Evolutionary conservation across 2,888 invertebrate genomes (phyloP).

Genomic region (Troilus luridus): DNA sequence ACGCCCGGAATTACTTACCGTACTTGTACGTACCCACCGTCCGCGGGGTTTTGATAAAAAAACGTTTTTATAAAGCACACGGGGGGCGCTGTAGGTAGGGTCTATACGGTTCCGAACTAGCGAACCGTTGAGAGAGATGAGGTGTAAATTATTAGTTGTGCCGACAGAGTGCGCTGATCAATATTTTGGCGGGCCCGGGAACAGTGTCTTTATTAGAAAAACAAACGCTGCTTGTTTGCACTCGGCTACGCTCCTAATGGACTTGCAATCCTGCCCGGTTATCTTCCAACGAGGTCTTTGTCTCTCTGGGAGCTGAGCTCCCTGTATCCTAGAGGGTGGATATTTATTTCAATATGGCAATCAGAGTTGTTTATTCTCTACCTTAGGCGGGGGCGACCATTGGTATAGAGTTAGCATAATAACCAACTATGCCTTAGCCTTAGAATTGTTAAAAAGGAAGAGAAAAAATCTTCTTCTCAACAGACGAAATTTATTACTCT

Average conservation of each 20-base stretch:
- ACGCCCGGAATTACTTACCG: background rate
- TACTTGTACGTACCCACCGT: background rate
- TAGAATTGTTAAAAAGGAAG: too few species aligned
- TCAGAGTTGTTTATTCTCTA: background rate
- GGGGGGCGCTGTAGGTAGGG: background rate
- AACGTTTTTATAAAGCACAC: background rate
- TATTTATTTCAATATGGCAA: background rate
- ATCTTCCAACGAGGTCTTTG: background rate
- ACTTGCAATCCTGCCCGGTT: background rate
- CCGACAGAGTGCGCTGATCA: constrained; percentile 38
- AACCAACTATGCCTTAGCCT: too few species aligned
- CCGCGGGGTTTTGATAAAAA: background rate
- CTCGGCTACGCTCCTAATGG: constrained; percentile 26
- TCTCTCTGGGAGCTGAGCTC: background rate
- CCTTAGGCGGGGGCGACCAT: too few species aligned
- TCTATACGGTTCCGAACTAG: constrained; percentile 33
- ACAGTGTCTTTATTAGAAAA: constrained; percentile 55
- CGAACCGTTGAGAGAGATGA: constrained; percentile 50
- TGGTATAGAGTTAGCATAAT: too few species aligned
- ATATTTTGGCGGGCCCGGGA: constrained; percentile 22
- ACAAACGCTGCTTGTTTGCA: constrained; percentile 27
- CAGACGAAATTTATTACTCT: too few species aligned
- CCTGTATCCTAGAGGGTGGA: background rate
- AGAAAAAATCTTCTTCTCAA: too few species aligned
- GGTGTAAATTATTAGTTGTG: constrained; percentile 51